These are phyloP conservation scores for Syritta pipiens DNA, from an alignment of 2,888 invertebrate species.

Conservation along the genomic window DNA sequence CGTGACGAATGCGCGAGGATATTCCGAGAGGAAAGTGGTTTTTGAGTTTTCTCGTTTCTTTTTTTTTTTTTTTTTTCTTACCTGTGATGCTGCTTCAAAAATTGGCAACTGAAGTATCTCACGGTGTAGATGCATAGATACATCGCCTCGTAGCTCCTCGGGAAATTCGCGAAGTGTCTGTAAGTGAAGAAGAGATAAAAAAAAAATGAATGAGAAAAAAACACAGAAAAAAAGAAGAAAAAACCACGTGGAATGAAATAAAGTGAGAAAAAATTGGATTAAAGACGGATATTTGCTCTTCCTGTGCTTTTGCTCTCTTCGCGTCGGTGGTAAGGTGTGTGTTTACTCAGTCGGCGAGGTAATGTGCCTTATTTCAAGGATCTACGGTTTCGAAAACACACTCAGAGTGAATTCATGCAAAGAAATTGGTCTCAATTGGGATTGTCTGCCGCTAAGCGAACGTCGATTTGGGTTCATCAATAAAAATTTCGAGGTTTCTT, in stretches of 20 bases:
- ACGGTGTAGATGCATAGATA: conserved; percentile 96
- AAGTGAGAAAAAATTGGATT: conserved; percentile 3
- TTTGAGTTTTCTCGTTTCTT: conserved; percentile 52
- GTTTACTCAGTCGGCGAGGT: too few relatives aligned
- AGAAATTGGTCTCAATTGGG: too few relatives aligned
- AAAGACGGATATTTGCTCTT: conserved; percentile 5
- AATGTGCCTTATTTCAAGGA: too few relatives aligned
- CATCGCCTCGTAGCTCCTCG: conserved; percentile 96
- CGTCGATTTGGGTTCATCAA: too few relatives aligned
- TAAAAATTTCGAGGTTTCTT: too few relatives aligned
- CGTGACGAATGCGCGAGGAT: not conserved
- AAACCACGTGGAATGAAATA: too few relatives aligned
- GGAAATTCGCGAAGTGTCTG: conserved; percentile 97
- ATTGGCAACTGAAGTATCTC: conserved; percentile 96
- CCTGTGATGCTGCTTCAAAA: conserved; percentile 95
- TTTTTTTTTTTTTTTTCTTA: conserved; percentile 70
- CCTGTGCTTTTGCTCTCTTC: too few relatives aligned
- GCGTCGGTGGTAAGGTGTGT: too few relatives aligned
- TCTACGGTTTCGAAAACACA: too few relatives aligned
- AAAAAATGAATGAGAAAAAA: conserved; percentile 23
- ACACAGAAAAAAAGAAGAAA: conserved; percentile 11
- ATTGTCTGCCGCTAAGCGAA: too few relatives aligned
- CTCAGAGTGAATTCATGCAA: too few relatives aligned
- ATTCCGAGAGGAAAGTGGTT: conserved; percentile 3
- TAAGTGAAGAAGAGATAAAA: conserved; percentile 54